These are phyloP conservation scores for Etheostoma nigrum DNA, from an alignment of 2,797 vertebrate species.

Conservation along the genomic window DNA sequence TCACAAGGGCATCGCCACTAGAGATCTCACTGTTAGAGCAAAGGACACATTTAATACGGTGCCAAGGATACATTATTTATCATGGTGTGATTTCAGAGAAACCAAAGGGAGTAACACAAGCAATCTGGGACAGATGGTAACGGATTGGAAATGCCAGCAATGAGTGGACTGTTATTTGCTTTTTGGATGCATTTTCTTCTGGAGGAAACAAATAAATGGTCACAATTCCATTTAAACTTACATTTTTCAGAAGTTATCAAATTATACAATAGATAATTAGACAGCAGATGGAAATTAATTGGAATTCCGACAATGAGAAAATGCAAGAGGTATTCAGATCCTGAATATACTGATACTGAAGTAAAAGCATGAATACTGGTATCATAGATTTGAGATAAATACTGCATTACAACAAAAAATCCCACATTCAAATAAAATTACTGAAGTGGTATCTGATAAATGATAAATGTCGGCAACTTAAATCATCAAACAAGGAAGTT, in stretches of 20 bases:
- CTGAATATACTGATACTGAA: too few relatives aligned
- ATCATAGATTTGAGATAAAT: too few relatives aligned
- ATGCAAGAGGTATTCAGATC: neutral
- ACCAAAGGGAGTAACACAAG: constrained; percentile 35
- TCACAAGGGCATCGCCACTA: constrained; percentile 19
- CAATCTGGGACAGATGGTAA: constrained; percentile 25
- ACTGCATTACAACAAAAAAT: too few relatives aligned
- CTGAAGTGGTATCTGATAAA: too few relatives aligned
- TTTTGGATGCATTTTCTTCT: constrained; percentile 1
- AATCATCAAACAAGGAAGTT: too few relatives aligned
- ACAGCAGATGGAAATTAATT: neutral
- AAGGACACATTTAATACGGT: constrained; percentile 55
- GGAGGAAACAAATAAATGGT: neutral
- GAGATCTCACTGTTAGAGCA: constrained; percentile 59
- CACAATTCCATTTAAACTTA: neutral
- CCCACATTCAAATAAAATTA: too few relatives aligned
- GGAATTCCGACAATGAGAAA: neutral
- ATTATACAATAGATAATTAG: neutral
- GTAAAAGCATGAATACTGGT: too few relatives aligned
- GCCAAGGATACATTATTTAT: constrained; percentile 65
- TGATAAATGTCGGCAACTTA: too few relatives aligned
- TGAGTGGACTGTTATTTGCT: constrained; percentile 1
- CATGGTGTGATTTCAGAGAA: constrained; percentile 44
- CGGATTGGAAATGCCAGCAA: neutral
- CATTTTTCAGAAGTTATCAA: neutral